Base-by-base conservation (phyloP, 2,888 invertebrate species). In the Gryllus longicercus region DNA sequence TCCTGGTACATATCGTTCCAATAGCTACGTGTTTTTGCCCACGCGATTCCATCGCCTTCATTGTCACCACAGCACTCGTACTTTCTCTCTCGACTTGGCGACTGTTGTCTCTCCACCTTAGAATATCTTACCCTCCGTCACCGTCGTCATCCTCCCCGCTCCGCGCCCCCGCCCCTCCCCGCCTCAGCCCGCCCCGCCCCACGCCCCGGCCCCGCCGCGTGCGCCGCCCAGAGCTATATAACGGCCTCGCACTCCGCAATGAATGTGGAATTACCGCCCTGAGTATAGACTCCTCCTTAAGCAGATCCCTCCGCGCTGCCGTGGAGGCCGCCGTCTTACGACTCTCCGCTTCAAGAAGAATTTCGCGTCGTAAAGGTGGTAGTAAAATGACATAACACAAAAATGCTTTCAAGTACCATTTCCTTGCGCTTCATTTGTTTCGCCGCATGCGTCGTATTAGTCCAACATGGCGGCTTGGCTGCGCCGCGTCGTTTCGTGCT, bases 381-480 rank as follows among this genome's bases (percentile, higher is more conserved):
- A 76, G 79, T 79, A 79, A 79, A 79, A 77, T 75, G 79, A 50
- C 50, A 50, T 51, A 76, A 82, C 82, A 82, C 82, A 82, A 82
- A 82, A 82, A 82, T 82, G 82, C 82, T 82, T 79, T 82, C 82
- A 82, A 82, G 81, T 82, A 81, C 79, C 81, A 81, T 81, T 81
- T 79, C 76, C 79, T 82, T 80, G n/a, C 14, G 77, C 50, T 49
- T 77, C 77, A 77, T 77, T 77, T 77, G 77, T 77, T n/a, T 25
- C 77, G 50, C 14, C 77, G 50, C 77, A 76, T 25, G n/a, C 50
- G 50, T 49, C 38, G 21, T 76, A 76, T 77, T 77, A 77, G 49
- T 49, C 77, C 38, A 38, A 38, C 38, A 38, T 77, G n/a, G 49
- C 49, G 50, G 49, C 77, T n/a, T n/a, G 77, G 18, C 18, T 21